phyloP scores from a whole-genome alignment of 2,797 vertebrate genomes.

The Lepus oiostolus region DNA sequence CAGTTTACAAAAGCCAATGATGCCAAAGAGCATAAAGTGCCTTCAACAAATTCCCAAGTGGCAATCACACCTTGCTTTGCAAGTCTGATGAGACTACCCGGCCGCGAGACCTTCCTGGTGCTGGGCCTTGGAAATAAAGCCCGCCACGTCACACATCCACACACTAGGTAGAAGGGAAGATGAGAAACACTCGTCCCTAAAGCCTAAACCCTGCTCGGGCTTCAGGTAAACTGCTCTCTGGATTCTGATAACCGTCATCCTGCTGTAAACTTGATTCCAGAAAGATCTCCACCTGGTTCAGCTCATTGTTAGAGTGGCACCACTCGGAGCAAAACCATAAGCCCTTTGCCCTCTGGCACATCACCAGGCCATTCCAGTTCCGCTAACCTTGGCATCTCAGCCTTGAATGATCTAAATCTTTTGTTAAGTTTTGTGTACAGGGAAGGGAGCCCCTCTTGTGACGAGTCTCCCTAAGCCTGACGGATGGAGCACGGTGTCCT shows the following conservation, averaged over 20 bases:
- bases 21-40: background rate
- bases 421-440: background rate
- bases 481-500: background rate
- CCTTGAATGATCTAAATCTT: background rate
- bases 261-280: background rate
- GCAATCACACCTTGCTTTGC: background rate
- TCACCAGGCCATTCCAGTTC: background rate
- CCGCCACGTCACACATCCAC: fast-evolving
- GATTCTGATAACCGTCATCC: background rate
- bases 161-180: background rate
- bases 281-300: background rate
- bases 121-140: background rate
- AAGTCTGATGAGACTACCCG: background rate
- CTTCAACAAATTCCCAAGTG: background rate
- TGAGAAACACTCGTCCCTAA: background rate
- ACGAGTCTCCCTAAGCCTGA: background rate
- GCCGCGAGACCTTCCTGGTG: background rate
- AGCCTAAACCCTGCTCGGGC: background rate
- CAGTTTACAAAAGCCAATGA: background rate
- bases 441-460: background rate
- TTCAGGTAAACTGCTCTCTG: background rate
- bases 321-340: background rate
- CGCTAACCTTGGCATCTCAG: background rate
- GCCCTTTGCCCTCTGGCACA: background rate
- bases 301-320: background rate